A percentile compares a stretch with the other conserved stretches of the same genome.
Conservation (phyloP, 2,113 vertebrate genomes). For the Microtus richardsoni region DNA sequence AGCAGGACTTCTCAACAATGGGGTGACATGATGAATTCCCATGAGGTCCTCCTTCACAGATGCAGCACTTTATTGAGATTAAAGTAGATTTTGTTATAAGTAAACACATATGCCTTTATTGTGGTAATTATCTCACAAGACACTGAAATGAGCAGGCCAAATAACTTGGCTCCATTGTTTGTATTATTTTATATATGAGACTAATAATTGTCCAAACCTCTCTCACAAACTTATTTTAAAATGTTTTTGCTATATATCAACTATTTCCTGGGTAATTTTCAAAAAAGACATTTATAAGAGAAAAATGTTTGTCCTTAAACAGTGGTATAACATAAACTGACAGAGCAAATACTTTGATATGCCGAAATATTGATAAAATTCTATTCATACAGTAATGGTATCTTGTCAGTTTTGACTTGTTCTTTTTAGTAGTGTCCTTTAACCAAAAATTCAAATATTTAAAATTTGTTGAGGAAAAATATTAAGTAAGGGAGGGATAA, state of each 20-base stretch:
- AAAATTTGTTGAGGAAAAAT: neutral
- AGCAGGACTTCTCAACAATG: neutral
- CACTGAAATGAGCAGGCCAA: neutral
- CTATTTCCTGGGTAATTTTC: neutral
- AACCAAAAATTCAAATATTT: neutral
- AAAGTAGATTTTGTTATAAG: neutral
- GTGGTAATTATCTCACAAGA: neutral
- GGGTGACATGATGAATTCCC: neutral
- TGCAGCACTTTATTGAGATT: rapidly evolving
- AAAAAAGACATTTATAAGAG: neutral
- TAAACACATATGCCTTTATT: neutral
- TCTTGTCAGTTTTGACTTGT: neutral
- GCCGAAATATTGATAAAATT: neutral
- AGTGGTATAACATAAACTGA: neutral
- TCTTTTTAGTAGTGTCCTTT: neutral
- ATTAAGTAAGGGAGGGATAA: neutral
- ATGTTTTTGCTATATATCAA: neutral
- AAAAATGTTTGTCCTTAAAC: neutral
- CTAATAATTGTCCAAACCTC: neutral
- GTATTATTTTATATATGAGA: neutral
- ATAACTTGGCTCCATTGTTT: neutral
- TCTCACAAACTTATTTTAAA: neutral
- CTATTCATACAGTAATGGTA: neutral
- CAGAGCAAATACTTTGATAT: neutral
- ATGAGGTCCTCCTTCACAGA: neutral